These are phyloP conservation scores for Cephonodes hylas DNA, from an alignment of 2,888 invertebrate genomes.

Conservation along the genomic window DNA sequence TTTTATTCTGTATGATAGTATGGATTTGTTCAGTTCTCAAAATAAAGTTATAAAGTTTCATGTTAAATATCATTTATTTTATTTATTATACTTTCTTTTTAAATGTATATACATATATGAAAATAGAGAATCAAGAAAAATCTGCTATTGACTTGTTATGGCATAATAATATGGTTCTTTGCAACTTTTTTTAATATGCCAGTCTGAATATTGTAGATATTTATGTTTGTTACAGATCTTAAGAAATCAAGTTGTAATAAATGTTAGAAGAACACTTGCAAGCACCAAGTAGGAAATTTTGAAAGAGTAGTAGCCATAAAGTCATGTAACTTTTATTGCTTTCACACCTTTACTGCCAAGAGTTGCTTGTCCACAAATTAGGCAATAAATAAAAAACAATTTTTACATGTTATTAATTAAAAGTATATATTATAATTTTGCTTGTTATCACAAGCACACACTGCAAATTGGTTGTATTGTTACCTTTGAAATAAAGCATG, in stretches of 20 bases:
- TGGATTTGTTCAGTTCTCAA: constrained; percentile 4
- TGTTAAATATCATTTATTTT: constrained; percentile 2
- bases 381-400: background rate
- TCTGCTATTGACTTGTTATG: constrained; percentile 1
- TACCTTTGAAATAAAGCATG: background rate
- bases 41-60: background rate
- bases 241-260: background rate
- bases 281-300: background rate
- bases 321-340: background rate
- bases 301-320: background rate
- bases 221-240: background rate
- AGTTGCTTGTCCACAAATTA: background rate
- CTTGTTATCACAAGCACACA: background rate
- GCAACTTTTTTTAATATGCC: background rate
- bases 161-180: background rate
- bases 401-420: background rate
- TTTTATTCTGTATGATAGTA: constrained; percentile 4
- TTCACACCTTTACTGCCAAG: background rate
- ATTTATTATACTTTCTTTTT: background rate
- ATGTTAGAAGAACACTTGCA: background rate
- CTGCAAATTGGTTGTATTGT: background rate
- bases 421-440: background rate
- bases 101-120: background rate
- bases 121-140: background rate
- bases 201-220: background rate